Evolutionary conservation across 2,113 vertebrate species (phyloP).

Genomic region (Cettia cetti): DNA sequence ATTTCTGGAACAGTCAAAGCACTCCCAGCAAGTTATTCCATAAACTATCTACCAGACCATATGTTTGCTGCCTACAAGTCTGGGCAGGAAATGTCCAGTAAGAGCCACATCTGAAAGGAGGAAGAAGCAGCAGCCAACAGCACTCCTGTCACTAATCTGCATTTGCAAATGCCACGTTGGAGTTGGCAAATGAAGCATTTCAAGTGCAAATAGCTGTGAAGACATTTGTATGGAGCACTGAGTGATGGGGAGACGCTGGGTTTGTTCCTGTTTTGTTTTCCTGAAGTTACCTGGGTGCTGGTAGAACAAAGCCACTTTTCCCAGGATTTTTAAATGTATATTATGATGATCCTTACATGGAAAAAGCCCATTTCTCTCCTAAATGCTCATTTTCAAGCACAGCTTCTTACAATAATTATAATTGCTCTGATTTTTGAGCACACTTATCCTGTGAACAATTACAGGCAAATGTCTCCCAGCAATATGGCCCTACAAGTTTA

Average conservation of each 20-base stretch:
- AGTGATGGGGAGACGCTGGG: background rate
- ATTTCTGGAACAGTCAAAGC: constrained; percentile 41
- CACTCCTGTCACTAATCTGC: constrained; percentile 17
- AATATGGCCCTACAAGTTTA: constrained; percentile 15
- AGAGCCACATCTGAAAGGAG: constrained; percentile 29
- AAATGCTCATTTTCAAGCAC: background rate
- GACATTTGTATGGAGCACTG: background rate
- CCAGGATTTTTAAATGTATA: background rate
- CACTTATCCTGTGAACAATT: background rate
- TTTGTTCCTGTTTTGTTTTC: background rate
- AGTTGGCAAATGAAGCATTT: constrained; percentile 45
- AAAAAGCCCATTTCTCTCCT: background rate
- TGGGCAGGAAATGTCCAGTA: constrained; percentile 49
- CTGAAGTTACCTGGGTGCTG: background rate
- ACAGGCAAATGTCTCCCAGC: background rate
- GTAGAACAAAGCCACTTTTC: background rate
- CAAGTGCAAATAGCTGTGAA: constrained; percentile 46
- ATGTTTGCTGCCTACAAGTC: constrained; percentile 46
- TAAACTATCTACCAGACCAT: constrained; percentile 35
- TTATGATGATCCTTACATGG: background rate
- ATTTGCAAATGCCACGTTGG: constrained; percentile 43
- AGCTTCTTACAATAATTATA: background rate
- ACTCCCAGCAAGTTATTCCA: constrained; percentile 35
- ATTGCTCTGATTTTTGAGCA: background rate
- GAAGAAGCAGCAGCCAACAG: constrained; percentile 39